phyloP scores from a whole-genome alignment of 2,888 invertebrate genomes.

The Marasmarcha lunaedactyla region DNA sequence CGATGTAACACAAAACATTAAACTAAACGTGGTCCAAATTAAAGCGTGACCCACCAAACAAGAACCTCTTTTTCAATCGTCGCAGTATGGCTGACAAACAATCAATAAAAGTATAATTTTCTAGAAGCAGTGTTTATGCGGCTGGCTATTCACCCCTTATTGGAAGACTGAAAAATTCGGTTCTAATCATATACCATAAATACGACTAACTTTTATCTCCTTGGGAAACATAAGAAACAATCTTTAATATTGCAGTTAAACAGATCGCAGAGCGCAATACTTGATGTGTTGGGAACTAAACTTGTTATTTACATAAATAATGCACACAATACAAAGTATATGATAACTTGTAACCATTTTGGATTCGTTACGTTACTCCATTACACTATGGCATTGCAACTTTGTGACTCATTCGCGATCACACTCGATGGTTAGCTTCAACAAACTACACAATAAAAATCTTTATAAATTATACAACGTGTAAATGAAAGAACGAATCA shows the following conservation, averaged over 20 bases:
- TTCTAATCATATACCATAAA: neutral
- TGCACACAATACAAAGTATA: slow-evolving; percentile 40
- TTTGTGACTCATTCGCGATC: slow-evolving; percentile 52
- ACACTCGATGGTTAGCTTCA: slow-evolving; percentile 6
- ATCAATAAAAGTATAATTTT: neutral
- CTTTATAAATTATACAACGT: neutral
- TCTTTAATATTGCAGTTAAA: neutral
- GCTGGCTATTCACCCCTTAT: neutral
- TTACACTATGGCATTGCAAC: slow-evolving; percentile 59
- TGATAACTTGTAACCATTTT: neutral
- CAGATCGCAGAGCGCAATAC: neutral
- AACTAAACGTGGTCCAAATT: slow-evolving; percentile 29
- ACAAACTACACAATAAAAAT: neutral
- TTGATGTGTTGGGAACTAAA: slow-evolving; percentile 20
- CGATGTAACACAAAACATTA: slow-evolving; percentile 32
- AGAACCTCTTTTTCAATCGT: slow-evolving; percentile 1
- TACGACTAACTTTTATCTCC: neutral
- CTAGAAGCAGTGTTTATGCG: neutral
- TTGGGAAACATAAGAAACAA: neutral
- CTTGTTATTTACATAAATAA: slow-evolving; percentile 54
- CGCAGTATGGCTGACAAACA: neutral
- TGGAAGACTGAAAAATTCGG: slow-evolving; percentile 1
- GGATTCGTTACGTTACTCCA: slow-evolving; percentile 15
- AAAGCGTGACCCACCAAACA: slow-evolving; percentile 27
- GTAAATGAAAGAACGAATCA: neutral